phyloP scores from a whole-genome alignment of 2,888 invertebrate species.

The Amorpha juglandis region DNA sequence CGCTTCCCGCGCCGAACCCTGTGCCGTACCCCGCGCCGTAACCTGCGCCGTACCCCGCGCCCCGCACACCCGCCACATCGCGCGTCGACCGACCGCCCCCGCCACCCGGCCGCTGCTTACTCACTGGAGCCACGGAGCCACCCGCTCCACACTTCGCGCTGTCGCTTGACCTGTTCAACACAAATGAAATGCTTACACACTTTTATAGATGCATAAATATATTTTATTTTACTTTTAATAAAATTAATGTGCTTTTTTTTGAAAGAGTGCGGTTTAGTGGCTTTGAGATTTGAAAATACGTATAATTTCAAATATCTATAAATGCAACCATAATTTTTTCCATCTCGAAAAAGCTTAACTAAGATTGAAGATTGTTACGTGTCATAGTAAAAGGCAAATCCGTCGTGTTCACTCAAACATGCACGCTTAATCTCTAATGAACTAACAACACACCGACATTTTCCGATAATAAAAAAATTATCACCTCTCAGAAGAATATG shows the following conservation, averaged over 20 bases:
- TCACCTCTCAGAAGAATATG: slow-evolving; percentile 88
- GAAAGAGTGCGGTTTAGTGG: too few relatives aligned
- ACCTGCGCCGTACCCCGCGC: slow-evolving; percentile 49
- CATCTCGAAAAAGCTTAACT: not conserved
- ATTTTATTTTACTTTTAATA: too few relatives aligned
- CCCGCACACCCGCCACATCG: slow-evolving; percentile 41
- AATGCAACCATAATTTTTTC: too few relatives aligned
- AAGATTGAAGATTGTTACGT: not conserved
- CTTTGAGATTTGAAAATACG: too few relatives aligned
- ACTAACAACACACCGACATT: not conserved
- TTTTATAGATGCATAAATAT: too few relatives aligned
- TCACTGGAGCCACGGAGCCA: slow-evolving; percentile 83
- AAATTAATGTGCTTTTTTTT: too few relatives aligned
- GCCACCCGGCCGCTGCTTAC: slow-evolving; percentile 80
- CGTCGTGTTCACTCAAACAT: not conserved
- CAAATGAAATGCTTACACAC: slow-evolving; percentile 29
- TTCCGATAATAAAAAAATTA: slow-evolving; percentile 29
- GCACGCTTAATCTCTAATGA: not conserved
- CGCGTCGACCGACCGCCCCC: slow-evolving; percentile 46
- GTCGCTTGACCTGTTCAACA: slow-evolving; percentile 83
- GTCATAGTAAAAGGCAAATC: not conserved
- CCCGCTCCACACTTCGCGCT: slow-evolving; percentile 86
- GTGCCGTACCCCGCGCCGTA: slow-evolving; percentile 46
- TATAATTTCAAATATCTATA: too few relatives aligned
- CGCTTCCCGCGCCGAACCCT: slow-evolving; percentile 43